Evolutionary conservation across 2,888 invertebrate species (phyloP), one percentile per base, ranked within the genome.

Genomic region (Coelinius sp.): DNA sequence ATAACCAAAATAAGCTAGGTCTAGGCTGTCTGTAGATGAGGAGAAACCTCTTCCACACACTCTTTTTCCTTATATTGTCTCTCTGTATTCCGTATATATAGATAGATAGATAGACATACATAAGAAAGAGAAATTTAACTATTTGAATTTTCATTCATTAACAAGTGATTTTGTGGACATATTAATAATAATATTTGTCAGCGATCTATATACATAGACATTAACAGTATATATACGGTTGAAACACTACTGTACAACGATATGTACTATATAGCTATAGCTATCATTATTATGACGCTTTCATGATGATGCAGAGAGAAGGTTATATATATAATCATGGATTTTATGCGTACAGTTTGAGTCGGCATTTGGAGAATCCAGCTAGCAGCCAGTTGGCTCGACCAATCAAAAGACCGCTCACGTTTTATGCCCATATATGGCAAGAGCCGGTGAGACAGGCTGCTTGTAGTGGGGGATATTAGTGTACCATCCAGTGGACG

Each of bases 341-440:
- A 38, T 38, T 63, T 63, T 38, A 41, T 14, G 66, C 78, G 87
- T 85, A 83, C 85, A 84, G 84, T 86, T 85, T 84, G 84, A 85
- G 86, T 84, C 87, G 87, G 86, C 86, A 88, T 88, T 87, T 87
- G 87, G 87, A 87, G 87, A 87, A 88, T 85, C 85, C 84, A 87
- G 83, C 86, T 88, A 86, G 88, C 86, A 88, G 90, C 89, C 89
- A 90, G 89, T 24, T 89, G 88, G 82, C 80, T 86, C 89, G 84
- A 89, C 93, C 94, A 94, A 94, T 94, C 90, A 89, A 88, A 88
- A 86, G 81, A 84, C 90, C 85, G 89, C 86, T 90, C 91, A 91
- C 91, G 91, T 92, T 92, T 91, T 92, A 93, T 93, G 92, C 91
- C 94, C 93, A 92, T 93, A 93, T 93, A 93, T 92, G 94, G 94